phyloP scores from a whole-genome alignment of 2,113 vertebrate genomes.

The Anser cygnoides region DNA sequence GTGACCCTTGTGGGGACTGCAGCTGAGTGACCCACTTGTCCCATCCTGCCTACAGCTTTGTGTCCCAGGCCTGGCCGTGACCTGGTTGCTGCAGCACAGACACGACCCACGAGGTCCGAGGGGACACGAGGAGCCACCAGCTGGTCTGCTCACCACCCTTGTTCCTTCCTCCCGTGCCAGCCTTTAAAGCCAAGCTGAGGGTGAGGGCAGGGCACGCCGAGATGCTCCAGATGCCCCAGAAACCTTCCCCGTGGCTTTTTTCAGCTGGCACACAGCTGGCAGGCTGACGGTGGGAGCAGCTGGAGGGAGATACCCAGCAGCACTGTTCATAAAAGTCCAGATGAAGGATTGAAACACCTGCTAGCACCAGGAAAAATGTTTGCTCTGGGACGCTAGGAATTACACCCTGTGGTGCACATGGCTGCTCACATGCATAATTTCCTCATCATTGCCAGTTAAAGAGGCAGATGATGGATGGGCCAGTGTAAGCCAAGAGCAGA shows the following conservation, averaged over 20 bases:
- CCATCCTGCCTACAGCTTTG: rapidly evolving
- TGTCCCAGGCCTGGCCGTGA: too few relatives aligned
- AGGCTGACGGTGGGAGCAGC: background rate
- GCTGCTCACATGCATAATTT: background rate
- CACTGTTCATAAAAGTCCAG: background rate
- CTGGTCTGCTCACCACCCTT: background rate
- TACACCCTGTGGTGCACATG: background rate
- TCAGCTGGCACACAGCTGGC: background rate
- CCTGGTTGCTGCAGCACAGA: background rate
- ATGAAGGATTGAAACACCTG: slow-evolving; percentile 34
- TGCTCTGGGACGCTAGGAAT: background rate
- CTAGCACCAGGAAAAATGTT: slow-evolving; percentile 31
- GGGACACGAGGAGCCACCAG: background rate
- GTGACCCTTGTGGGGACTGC: background rate
- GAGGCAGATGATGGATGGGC: slow-evolving; percentile 46
- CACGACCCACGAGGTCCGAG: background rate
- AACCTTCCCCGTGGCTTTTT: background rate
- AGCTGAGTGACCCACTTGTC: background rate
- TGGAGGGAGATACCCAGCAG: background rate
- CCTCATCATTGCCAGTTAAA: slow-evolving; percentile 17
- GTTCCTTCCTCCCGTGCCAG: background rate
- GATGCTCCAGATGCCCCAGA: background rate
- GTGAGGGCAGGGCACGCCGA: background rate
- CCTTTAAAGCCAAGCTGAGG: background rate
- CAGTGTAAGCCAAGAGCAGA: background rate